Evolutionary conservation across 1,140 invertebrate species (phyloP).

Genomic region (Anastatus disparis): DNA sequence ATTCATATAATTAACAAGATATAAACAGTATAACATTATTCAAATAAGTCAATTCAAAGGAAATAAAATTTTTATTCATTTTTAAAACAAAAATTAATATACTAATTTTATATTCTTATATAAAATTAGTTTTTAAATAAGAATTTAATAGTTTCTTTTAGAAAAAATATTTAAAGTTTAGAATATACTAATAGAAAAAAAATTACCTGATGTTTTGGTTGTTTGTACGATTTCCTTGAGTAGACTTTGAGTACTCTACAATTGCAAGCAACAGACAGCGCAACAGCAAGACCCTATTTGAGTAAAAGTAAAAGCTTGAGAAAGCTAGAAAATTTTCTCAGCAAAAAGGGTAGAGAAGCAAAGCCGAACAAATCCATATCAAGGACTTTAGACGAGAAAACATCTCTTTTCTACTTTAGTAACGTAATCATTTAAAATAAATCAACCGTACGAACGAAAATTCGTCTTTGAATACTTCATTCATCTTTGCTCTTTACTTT

Average conservation of each 20-base stretch:
- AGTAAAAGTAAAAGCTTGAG: slow-evolving; percentile 12
- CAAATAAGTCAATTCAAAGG: no score
- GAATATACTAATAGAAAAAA: neutral
- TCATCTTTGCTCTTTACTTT: no score
- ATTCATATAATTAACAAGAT: neutral
- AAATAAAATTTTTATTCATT: neutral
- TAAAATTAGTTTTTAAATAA: neutral
- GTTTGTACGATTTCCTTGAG: slow-evolving; percentile 61
- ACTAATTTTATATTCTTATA: no score
- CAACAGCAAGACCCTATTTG: slow-evolving; percentile 71
- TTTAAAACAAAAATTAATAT: no score
- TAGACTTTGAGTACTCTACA: slow-evolving; percentile 71
- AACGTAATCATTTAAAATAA: no score
- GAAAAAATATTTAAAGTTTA: neutral
- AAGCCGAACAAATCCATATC: no score
- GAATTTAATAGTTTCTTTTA: neutral
- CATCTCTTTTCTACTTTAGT: no score
- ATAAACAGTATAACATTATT: neutral
- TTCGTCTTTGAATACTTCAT: no score
- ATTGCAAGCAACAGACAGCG: slow-evolving; percentile 75
- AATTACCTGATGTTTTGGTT: slow-evolving; percentile 60
- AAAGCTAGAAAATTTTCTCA: no score
- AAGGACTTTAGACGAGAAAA: no score
- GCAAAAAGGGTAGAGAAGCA: no score
- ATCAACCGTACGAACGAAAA: no score